Percentiles rank a stretch among this genome's conserved stretches.
Evolutionary conservation across 2,888 invertebrate genomes (phyloP).

Genomic region (Netelia virgata): DNA sequence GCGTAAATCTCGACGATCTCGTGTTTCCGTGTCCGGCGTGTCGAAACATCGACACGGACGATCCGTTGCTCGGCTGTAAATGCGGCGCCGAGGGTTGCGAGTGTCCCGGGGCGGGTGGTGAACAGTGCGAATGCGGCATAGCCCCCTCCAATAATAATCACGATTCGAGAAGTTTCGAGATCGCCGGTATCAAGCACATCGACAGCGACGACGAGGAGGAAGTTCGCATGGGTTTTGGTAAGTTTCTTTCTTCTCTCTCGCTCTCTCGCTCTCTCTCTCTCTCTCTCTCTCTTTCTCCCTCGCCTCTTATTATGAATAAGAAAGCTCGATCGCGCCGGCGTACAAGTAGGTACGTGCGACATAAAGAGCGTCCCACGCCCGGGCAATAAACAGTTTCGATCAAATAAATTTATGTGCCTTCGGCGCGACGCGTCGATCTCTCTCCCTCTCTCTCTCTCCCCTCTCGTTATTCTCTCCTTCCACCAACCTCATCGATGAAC

Average conservation of each 20-base stretch:
- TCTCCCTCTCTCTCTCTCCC: neutral
- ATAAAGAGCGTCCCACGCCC: constrained; percentile 58
- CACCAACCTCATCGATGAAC: too few species aligned
- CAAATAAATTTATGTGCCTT: constrained; percentile 60
- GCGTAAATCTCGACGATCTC: constrained; percentile 89
- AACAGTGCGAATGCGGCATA: constrained; percentile 78
- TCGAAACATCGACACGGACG: constrained; percentile 83
- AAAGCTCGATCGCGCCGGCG: too few species aligned
- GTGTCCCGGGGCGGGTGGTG: constrained; percentile 74
- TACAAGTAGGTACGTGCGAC: constrained; percentile 44
- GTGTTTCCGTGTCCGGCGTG: constrained; percentile 87
- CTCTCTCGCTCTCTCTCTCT: too few species aligned
- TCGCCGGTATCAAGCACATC: constrained; percentile 90
- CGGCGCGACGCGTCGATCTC: constrained; percentile 24
- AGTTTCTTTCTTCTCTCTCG: constrained; percentile 69
- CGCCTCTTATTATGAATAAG: too few species aligned
- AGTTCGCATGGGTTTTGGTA: constrained; percentile 85
- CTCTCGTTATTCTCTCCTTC: neutral
- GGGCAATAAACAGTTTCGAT: constrained; percentile 61
- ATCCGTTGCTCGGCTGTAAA: constrained; percentile 82
- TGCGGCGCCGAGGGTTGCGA: constrained; percentile 80
- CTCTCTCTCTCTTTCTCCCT: neutral
- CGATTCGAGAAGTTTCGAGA: constrained; percentile 87
- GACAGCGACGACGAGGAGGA: constrained; percentile 90
- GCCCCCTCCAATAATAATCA: constrained; percentile 75